Percentiles rank a stretch among this genome's conserved stretches.
These are phyloP conservation scores for Onthophagus taurus DNA, from an alignment of 1,140 invertebrate species.

Conservation along the genomic window DNA sequence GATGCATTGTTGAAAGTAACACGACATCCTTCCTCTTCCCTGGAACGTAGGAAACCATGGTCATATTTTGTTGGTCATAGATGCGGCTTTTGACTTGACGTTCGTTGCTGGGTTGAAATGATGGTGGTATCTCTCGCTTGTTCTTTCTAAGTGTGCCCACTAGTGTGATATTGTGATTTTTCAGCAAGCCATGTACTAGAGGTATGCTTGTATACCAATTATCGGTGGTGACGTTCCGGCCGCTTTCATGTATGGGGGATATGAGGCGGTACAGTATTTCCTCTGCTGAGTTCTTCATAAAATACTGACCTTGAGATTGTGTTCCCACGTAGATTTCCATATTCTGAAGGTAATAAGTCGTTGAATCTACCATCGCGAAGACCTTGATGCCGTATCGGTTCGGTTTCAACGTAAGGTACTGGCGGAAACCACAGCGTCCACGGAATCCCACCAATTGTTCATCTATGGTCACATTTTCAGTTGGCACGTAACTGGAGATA, in stretches of 20 bases:
- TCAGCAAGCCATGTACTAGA: no score
- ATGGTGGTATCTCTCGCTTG: no score
- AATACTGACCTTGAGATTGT: constrained; percentile 23
- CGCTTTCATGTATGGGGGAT: constrained; percentile 22
- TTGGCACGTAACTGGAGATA: constrained; percentile 30
- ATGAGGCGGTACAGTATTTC: constrained; percentile 28
- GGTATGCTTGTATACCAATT: constrained; percentile 36
- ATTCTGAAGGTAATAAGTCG: constrained; percentile 25
- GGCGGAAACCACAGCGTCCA: constrained; percentile 36
- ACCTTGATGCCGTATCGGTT: constrained; percentile 34
- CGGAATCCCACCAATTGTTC: constrained; percentile 36
- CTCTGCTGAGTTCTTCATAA: constrained; percentile 16
- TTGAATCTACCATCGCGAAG: constrained; percentile 22
- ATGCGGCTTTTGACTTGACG: no score
- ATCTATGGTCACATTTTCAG: constrained; percentile 35
- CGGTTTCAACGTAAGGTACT: constrained; percentile 35
- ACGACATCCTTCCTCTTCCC: no score
- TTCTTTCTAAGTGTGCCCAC: no score
- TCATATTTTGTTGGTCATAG: no score
- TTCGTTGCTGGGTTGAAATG: no score
- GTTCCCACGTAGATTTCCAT: constrained; percentile 27
- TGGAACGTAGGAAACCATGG: no score
- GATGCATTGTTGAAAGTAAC: no score
- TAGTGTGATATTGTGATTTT: no score
- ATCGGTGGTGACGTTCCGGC: constrained; percentile 33